Base-by-base conservation (phyloP, 2,113 vertebrate species). In the Marmota flaviventris region DNA sequence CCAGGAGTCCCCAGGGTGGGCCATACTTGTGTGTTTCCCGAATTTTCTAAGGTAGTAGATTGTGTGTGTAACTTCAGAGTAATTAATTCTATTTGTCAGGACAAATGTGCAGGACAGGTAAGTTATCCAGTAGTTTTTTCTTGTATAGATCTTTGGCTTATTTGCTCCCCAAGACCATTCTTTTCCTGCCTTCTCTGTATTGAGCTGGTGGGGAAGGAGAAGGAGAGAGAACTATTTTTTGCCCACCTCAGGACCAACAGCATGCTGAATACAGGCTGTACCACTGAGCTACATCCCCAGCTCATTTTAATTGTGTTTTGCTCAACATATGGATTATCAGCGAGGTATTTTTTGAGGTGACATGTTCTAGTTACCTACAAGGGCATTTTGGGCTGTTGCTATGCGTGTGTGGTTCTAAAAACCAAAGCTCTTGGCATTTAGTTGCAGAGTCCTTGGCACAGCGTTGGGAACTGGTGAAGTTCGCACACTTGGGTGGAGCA, bases 371-470 rank as follows among this genome's bases (percentile, higher is more conserved):
- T 20, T 73, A 42, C n/a, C 37, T 73, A 42, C 27, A 42, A 5
- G 58, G 39, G 14, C 39, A 8, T 78, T 63, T 51, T 45, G 70
- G 22, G 8, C 58, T 32, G 11, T 29, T 45, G 27, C n/a, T 11
- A 1, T 32, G 61, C 37, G 39, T 39, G 39, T 39, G 39, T 39
- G 39, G 39, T 39, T 39, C 39, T 39, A 39, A 39, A 39, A 39
- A 39, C 22, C 1, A 0, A 24, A 8, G 18, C 86, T 12, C 0
- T 8, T 4, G 29, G 10, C 29, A 1, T 34, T 53, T 63, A 37
- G 12, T 78, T 7, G 14, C 32, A 7, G 67, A 69, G 67, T 34
- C 67, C 13, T 12, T 13, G 77, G 48, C 61, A 25, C 61, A 27
- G 22, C 7, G 7, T 17, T 4, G 22, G 56, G 22, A 42, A 45